A percentile compares a stretch with the other conserved stretches of the same genome.
Evolutionary conservation across 1,140 invertebrate species (phyloP).

Genomic region (Papilio helenus): DNA sequence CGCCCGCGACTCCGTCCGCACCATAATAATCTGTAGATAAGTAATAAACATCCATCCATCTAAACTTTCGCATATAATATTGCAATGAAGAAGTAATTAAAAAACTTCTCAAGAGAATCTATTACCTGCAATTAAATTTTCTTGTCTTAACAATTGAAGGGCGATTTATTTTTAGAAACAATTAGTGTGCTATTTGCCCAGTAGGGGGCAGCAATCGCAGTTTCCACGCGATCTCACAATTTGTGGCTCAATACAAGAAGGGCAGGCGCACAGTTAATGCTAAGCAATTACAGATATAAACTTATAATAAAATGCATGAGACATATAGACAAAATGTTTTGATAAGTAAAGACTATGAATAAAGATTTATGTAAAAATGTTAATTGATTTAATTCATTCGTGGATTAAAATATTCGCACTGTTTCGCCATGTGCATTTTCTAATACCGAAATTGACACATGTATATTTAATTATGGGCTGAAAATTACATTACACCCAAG

Average conservation of each 20-base stretch:
- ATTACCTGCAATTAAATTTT: not conserved
- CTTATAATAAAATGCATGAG: not conserved
- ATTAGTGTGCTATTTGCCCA: not conserved
- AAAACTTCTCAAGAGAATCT: not conserved
- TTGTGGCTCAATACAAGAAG: not conserved
- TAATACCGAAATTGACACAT: too few relatives aligned
- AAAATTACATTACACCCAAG: too few relatives aligned
- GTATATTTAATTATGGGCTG: too few relatives aligned
- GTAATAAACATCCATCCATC: too few relatives aligned
- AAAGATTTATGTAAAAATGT: not conserved
- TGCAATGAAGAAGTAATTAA: not conserved
- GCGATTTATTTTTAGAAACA: slow-evolving; percentile 24
- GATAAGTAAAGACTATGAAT: not conserved
- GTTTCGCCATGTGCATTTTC: too few relatives aligned
- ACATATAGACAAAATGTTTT: not conserved
- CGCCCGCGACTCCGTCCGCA: too few relatives aligned
- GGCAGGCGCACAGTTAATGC: not conserved
- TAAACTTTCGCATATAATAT: too few relatives aligned
- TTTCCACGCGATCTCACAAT: slow-evolving; percentile 23
- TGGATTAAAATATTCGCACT: too few relatives aligned
- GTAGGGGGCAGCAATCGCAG: not conserved
- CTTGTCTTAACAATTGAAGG: not conserved
- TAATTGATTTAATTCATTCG: too few relatives aligned
- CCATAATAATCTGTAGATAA: too few relatives aligned
- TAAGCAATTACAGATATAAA: not conserved